A percentile compares a stretch with the other conserved stretches of the same genome.
Evolutionary conservation across 2,113 vertebrate genomes (phyloP).

Genomic region (Eubucco bourcierii): DNA sequence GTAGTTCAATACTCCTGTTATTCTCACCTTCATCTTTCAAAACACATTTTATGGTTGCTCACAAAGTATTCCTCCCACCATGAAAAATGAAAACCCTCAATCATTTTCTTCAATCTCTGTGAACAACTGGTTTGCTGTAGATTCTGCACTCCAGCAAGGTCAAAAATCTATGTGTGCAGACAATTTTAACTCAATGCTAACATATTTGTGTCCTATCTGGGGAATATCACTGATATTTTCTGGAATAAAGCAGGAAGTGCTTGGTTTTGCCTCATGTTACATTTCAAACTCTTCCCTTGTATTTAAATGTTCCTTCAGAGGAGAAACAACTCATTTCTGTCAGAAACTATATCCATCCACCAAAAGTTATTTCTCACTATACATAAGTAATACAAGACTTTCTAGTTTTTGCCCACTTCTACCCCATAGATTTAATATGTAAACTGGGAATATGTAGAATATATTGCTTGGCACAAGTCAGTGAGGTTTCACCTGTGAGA

Average conservation of each 20-base stretch:
- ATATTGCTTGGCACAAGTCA: conserved; percentile 70
- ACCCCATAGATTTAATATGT: conserved; percentile 64
- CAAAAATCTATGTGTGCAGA: conserved; percentile 13
- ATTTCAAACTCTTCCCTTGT: conserved; percentile 58
- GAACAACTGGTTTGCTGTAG: conserved; percentile 37
- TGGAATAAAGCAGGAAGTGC: conserved; percentile 29
- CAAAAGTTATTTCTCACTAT: conserved; percentile 38
- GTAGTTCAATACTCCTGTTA: background rate
- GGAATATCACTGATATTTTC: conserved; percentile 37
- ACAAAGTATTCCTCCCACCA: background rate
- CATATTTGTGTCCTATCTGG: background rate
- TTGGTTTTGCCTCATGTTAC: conserved; percentile 58
- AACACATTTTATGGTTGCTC: background rate
- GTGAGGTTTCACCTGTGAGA: conserved; percentile 62
- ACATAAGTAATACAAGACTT: conserved; percentile 71
- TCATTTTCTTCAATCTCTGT: conserved; percentile 13
- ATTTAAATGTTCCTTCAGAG: conserved; percentile 55
- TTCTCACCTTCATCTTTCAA: conserved; percentile 22
- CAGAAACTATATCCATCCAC: conserved; percentile 56
- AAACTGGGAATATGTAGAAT: conserved; percentile 56
- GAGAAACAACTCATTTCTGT: conserved; percentile 70
- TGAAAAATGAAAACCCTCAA: background rate
- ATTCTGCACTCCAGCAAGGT: background rate
- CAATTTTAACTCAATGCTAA: conserved; percentile 12
- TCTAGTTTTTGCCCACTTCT: conserved; percentile 61